Percentiles rank a stretch among this genome's conserved stretches.
Conservation (phyloP, 2,113 vertebrate genomes). For the Pterocles orientalis region DNA sequence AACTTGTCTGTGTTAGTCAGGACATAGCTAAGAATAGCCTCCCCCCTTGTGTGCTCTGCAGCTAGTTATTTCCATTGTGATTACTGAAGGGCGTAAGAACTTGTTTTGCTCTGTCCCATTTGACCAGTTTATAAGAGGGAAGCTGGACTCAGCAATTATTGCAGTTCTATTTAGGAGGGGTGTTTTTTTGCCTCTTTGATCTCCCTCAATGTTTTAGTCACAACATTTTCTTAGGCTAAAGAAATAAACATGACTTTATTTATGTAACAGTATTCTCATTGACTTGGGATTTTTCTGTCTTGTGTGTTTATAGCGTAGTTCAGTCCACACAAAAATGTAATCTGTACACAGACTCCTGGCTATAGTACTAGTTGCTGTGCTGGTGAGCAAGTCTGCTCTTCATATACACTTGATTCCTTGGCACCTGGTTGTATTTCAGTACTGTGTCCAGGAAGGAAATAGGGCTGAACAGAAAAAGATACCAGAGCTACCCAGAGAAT, state of each 20-base stretch:
- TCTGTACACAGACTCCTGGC: not conserved
- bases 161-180: not conserved
- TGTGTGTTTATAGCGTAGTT: not conserved
- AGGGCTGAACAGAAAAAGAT: not conserved
- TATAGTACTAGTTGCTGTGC: not conserved
- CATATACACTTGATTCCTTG: not conserved
- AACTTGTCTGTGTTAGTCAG: not conserved
- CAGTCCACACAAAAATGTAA: not conserved
- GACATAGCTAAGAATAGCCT: not conserved
- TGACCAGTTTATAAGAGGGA: not conserved
- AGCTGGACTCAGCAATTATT: not conserved
- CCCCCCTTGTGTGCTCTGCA: not conserved
- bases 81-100: not conserved
- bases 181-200: not conserved
- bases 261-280: not conserved
- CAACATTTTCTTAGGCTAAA: constrained; percentile 7
- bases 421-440: not conserved
- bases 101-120: not conserved
- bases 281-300: not conserved
- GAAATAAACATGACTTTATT: constrained; percentile 3
- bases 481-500: not conserved
- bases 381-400: not conserved
- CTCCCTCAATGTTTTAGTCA: not conserved
- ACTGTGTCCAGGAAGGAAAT: not conserved
- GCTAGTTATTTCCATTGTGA: not conserved